Evolutionary conservation across 2,797 vertebrate species (phyloP).

Genomic region (Lepus townsendii): DNA sequence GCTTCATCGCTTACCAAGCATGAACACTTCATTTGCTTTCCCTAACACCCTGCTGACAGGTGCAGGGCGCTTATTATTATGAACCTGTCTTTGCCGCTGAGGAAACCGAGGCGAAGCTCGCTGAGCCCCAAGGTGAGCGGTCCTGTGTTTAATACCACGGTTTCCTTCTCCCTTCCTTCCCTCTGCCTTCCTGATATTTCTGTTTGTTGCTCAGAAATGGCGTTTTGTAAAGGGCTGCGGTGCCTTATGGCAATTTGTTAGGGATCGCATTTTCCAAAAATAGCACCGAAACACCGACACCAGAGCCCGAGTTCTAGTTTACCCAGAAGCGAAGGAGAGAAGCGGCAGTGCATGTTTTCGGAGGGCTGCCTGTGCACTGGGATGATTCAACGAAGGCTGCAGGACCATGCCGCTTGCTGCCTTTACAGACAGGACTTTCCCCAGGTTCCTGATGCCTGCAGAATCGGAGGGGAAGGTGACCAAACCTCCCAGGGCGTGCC

Average conservation of each 20-base stretch:
- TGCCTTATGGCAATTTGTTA: background rate
- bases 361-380: too few species aligned
- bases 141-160: background rate
- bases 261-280: background rate
- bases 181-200: slow-evolving; percentile 19
- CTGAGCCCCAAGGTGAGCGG: background rate
- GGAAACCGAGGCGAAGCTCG: background rate
- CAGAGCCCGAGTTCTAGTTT: background rate
- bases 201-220: background rate
- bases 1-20: background rate
- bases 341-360: background rate
- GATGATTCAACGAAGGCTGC: background rate
- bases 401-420: background rate
- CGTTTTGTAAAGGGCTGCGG: background rate
- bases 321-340: background rate
- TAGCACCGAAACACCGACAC: background rate
- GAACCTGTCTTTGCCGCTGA: background rate
- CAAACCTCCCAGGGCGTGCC: background rate
- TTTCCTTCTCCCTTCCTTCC: background rate
- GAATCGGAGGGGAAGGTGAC: background rate
- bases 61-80: background rate
- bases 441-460: background rate
- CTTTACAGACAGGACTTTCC: background rate
- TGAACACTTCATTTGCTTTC: background rate
- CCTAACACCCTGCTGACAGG: background rate